Percentiles rank a stretch among this genome's conserved stretches.
Evolutionary conservation across 2,888 invertebrate genomes (phyloP).

Genomic region (Ferdinandea cuprea): DNA sequence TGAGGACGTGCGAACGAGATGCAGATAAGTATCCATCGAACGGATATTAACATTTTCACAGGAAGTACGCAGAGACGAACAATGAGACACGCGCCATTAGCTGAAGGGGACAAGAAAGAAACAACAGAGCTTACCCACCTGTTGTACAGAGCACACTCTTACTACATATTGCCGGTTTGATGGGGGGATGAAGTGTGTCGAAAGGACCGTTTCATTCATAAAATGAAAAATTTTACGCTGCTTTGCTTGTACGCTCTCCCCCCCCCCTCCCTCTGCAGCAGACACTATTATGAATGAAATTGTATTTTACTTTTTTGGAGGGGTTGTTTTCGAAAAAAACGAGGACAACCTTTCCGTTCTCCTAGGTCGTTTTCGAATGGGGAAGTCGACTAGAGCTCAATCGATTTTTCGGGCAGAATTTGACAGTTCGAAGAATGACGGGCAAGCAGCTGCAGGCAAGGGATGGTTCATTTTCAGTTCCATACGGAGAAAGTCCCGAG

Average conservation of each 20-base stretch:
- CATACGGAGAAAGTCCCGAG: slow-evolving; percentile 32
- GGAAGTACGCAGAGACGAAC: slow-evolving; percentile 15
- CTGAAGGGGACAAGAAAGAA: not conserved
- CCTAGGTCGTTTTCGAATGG: not conserved
- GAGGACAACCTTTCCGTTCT: not conserved
- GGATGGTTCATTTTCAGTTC: not conserved
- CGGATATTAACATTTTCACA: slow-evolving; percentile 31
- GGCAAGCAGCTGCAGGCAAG: not conserved
- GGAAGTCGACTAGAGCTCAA: slow-evolving; percentile 50
- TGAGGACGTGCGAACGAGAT: slow-evolving; percentile 2
- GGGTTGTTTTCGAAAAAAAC: slow-evolving; percentile 53
- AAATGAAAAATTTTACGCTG: slow-evolving; percentile 64
- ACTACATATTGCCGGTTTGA: not conserved
- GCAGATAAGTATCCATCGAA: slow-evolving; percentile 14
- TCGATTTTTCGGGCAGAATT: slow-evolving; percentile 66
- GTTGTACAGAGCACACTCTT: slow-evolving; percentile 46
- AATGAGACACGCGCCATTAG: not conserved
- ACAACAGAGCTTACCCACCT: slow-evolving; percentile 53
- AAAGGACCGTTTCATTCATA: slow-evolving; percentile 63
- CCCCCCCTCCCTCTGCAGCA: not conserved
- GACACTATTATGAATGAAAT: slow-evolving; percentile 47
- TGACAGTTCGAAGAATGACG: not conserved
- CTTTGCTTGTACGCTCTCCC: slow-evolving; percentile 3
- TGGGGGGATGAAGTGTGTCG: not conserved
- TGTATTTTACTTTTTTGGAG: not conserved